A percentile compares a stretch with the other conserved stretches of the same genome.
Conservation (phyloP, 2,113 vertebrate genomes). For the Ploceus nigricollis region DNA sequence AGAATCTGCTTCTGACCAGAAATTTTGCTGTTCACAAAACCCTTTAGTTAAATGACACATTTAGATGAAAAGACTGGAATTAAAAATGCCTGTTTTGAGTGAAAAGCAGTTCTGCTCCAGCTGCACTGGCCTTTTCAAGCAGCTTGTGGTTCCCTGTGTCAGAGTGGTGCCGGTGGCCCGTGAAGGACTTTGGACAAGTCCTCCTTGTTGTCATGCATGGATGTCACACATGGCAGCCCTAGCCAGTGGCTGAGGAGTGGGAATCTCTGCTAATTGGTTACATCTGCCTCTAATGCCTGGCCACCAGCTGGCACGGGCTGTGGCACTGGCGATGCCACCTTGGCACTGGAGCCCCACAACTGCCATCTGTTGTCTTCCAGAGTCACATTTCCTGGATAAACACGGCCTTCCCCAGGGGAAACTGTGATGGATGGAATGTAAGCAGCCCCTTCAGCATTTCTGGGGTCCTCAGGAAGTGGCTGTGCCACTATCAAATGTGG, state of each 20-base stretch:
- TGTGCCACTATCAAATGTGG: neutral
- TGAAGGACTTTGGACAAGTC: conserved; percentile 15
- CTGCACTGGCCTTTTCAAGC: neutral
- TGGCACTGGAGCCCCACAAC: neutral
- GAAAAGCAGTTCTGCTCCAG: neutral
- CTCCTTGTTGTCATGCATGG: neutral
- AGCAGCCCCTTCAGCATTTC: neutral
- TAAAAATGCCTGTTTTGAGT: neutral
- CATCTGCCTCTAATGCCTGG: neutral
- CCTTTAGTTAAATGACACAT: neutral
- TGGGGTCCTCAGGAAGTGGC: neutral
- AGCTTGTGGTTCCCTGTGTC: neutral
- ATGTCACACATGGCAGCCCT: neutral
- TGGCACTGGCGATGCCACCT: neutral
- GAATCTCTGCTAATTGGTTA: conserved; percentile 9
- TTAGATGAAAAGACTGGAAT: neutral
- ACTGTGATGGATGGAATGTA: neutral
- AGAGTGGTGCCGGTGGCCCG: neutral
- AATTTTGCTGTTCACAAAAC: neutral
- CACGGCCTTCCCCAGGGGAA: neutral
- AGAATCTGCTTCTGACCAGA: neutral
- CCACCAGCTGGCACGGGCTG: conserved; percentile 20
- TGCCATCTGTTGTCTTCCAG: conserved; percentile 18
- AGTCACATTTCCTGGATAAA: neutral
- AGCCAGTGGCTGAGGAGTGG: neutral